These are phyloP conservation scores for Tichodroma muraria DNA, from an alignment of 2,113 vertebrate genomes.

Conservation along the genomic window DNA sequence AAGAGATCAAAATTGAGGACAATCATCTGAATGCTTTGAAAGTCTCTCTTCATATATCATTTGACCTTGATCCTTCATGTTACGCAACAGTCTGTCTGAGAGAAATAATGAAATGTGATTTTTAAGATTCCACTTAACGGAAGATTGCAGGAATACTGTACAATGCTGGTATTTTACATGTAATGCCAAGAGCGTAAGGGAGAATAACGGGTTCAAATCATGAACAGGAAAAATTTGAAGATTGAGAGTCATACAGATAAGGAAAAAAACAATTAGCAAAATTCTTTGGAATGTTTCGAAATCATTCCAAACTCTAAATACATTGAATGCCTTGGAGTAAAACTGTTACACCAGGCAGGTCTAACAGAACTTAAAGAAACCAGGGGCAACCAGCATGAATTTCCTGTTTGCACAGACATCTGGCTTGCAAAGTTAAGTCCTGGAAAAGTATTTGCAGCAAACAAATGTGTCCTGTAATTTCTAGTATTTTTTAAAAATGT, in stretches of 20 bases:
- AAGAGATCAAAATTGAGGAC: neutral
- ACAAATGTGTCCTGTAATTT: neutral
- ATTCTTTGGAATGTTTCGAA: neutral
- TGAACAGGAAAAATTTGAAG: neutral
- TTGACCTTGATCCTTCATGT: conserved; percentile 87
- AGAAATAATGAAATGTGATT: conserved; percentile 91
- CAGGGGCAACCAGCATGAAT: neutral
- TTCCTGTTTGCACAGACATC: neutral
- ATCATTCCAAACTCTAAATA: neutral
- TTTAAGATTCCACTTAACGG: conserved; percentile 22
- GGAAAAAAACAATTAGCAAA: neutral
- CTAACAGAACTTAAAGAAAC: neutral
- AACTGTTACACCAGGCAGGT: neutral
- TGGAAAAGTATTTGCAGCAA: neutral
- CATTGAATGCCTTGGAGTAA: neutral
- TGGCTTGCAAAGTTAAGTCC: neutral
- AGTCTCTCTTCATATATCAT: conserved; percentile 75
- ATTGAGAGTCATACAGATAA: neutral
- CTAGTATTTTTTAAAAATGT: rapidly evolving
- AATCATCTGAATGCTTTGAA: neutral
- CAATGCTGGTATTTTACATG: neutral
- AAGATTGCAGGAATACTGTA: neutral
- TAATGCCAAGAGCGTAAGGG: neutral
- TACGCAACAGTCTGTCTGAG: conserved; percentile 90
- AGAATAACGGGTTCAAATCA: neutral